phyloP scores from a whole-genome alignment of 2,888 invertebrate genomes.

The Amphipoea lucens region DNA sequence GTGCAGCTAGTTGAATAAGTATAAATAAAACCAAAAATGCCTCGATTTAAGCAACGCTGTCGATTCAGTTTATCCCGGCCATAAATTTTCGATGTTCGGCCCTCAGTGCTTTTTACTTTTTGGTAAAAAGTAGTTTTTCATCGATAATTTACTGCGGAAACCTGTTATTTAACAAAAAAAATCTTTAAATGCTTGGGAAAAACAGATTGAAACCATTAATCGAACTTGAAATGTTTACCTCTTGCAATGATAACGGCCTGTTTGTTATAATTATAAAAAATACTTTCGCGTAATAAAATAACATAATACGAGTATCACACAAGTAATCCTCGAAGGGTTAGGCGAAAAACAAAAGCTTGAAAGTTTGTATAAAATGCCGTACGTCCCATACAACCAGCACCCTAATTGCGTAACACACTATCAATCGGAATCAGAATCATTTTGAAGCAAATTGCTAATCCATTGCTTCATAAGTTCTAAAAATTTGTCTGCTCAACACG shows the following conservation, averaged over 20 bases:
- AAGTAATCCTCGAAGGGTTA: no score
- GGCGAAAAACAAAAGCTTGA: no score
- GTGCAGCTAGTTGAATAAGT: background rate
- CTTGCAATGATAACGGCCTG: background rate
- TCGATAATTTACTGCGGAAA: conserved; percentile 28
- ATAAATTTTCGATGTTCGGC: conserved; percentile 51
- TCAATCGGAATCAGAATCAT: no score
- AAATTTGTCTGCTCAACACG: no score
- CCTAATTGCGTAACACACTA: no score
- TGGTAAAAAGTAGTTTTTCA: conserved; percentile 43
- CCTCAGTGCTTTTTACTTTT: conserved; percentile 41
- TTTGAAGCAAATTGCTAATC: no score
- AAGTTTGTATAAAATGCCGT: no score
- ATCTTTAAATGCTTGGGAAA: background rate
- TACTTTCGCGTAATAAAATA: conserved; percentile 1
- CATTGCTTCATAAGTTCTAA: no score
- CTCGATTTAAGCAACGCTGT: conserved; percentile 33
- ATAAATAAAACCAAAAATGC: conserved; percentile 12
- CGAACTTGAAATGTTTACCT: background rate
- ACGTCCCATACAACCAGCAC: no score
- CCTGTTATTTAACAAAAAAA: background rate
- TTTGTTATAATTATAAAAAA: background rate
- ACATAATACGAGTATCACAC: no score
- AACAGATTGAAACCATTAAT: background rate
- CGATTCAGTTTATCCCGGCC: conserved; percentile 47